These are phyloP conservation scores for Coelogynopora nodosa DNA, from an alignment of 2,888 invertebrate genomes.

Conservation along the genomic window DNA sequence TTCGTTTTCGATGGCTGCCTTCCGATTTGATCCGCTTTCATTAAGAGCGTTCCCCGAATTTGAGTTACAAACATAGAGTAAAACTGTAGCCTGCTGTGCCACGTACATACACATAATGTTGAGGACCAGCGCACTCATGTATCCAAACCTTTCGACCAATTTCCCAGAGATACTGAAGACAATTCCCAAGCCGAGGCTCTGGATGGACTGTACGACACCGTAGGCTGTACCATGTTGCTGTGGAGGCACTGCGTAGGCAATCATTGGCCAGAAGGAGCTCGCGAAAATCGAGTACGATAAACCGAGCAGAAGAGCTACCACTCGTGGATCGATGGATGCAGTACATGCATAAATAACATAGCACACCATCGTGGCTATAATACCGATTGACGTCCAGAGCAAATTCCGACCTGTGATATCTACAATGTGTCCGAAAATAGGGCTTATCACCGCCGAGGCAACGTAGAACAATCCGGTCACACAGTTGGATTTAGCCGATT, in stretches of 20 bases:
- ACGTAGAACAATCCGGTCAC: constrained; percentile 43
- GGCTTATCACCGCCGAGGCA: constrained; percentile 79
- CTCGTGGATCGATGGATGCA: constrained; percentile 54
- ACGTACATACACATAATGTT: constrained; percentile 74
- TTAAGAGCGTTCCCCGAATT: constrained; percentile 50
- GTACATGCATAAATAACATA: constrained; percentile 69
- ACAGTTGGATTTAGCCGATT: background rate
- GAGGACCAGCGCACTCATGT: constrained; percentile 82
- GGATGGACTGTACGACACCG: constrained; percentile 90
- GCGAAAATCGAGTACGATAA: constrained; percentile 85
- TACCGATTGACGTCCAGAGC: constrained; percentile 80
- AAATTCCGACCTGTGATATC: constrained; percentile 85
- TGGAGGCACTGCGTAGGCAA: constrained; percentile 82
- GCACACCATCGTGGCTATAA: constrained; percentile 67
- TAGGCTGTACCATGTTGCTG: constrained; percentile 90
- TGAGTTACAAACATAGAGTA: constrained; percentile 57
- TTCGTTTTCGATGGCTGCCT: no score
- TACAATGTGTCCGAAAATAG: constrained; percentile 79
- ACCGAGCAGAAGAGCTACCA: constrained; percentile 70
- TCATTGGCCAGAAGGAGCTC: constrained; percentile 90
- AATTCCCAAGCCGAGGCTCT: constrained; percentile 86
- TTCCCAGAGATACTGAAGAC: constrained; percentile 78
- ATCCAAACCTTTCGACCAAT: constrained; percentile 81
- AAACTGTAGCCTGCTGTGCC: constrained; percentile 56
- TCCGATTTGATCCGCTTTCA: constrained; percentile 41